Base-by-base conservation (phyloP, 2,888 invertebrate genomes). In the Marronus borbonicus region DNA sequence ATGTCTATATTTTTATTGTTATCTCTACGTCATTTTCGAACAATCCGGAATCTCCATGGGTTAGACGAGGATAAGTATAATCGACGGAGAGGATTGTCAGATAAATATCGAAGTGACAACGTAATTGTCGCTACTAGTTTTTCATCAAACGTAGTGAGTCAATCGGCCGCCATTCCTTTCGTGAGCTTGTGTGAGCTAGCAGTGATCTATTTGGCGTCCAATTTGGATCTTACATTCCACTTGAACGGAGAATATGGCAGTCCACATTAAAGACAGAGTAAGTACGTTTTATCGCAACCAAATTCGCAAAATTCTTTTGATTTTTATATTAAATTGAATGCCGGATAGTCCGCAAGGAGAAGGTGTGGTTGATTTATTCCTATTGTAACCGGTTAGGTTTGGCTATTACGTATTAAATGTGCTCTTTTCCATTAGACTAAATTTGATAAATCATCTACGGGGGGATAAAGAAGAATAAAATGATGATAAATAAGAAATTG, bases 201-300 rank as follows among this genome's bases (percentile, higher is more conserved):
- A 10, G 60, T 7, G 60, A 17, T 17, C 17, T 8, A 60, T 60
- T 60, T 28, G 24, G 24, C 60, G 60, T 60, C 28, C 28, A 3
- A 17, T 24, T 24, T 60, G 5, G 12, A 60, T 20, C 31, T 55
- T 55, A 55, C 5, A 17, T 17, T 17, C n/a, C 2, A 14, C n/a
- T 55, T 55, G n/a, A 55, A 55, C 17, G 17, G 39, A 60, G 62
- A 80, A 80, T 77, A 85, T 85, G 85, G 86, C 91, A 79, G 90
- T 91, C 87, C 91, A 91, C 89, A 90, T 91, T 86, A 90, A 90
- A 83, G 90, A 90, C 85, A 84, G 85, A 80, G 84, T 84, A 77
- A 81, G 83, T 82, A 72, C 72, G 20, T 60, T 60, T 72, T 72
- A 8, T 28, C 31, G 1, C 44, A 8, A 1, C 5, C 12, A 8